Evolutionary conservation across 2,888 invertebrate genomes (phyloP), one percentile per base, ranked within the genome.

Genomic region (Scaeva pyrastri): DNA sequence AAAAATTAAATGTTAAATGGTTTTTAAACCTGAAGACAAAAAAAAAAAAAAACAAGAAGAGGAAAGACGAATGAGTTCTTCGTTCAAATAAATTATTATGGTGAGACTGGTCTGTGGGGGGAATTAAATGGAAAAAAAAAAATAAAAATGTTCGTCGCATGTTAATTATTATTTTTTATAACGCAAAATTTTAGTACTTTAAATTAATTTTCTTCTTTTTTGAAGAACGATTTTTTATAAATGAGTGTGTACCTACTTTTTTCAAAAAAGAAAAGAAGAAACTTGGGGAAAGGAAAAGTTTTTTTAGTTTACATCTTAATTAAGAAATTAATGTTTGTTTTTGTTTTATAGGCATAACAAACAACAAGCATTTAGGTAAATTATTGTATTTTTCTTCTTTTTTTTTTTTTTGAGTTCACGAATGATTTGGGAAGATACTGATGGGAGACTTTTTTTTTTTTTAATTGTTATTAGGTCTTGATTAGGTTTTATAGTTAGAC

Each of bases 1-100:
- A 64, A 81, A 85, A 73, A 73, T 58, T 71, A 36, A 41, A 56
- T 85, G 80, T 80, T 80, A 73, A 81, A 81, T 81, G 80, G 81
- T 80, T 73, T 21, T 75, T 52, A 7, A 76, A 81, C 43, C 68
- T 76, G 72, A 68, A 41, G 58, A 12, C 2, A 39, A 39, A 1
- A 31, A 31, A 31, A 31, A 31, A 7, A 31, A 31, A 31, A 31
- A 31, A 31, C 31, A 31, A 39, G 12, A 7, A 21, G 21, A 41
- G 45, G 52, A 23, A 60, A 52, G 72, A 72, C 66, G 48, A 78
- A 68, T 70, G 48, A 56, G 55, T 31, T 62, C 55, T 74, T 68
- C 48, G 58, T 71, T 60, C 41, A 64, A 43, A 45, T 45, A 16
- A 48, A 48, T 58, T 58, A 58, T 58, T 39, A 39, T 11, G 4